Base-by-base conservation (phyloP, 1,140 invertebrate genomes). In the Aphelenchoides besseyi region DNA sequence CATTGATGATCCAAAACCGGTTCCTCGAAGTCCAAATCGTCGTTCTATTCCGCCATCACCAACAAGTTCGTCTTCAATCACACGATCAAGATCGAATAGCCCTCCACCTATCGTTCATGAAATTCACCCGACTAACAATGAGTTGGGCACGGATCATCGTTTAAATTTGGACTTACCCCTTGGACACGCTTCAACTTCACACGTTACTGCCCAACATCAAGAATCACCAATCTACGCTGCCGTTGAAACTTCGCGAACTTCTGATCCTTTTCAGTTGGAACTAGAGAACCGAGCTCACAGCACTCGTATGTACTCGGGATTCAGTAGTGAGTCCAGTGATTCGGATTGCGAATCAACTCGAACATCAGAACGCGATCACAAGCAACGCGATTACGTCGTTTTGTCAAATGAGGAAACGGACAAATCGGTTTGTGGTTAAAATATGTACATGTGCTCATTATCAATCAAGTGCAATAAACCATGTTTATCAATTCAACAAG, bases 381-480 rank as follows among this genome's bases (percentile, higher is more conserved):
- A 59, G 55, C 5, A 59, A 59, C 5, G 18, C 26, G 55, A 59
- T 23, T 5, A 59, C 5, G 5, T 8, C 32, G 5, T 23, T 8
- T 8, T 59, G 5, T 33, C 16, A 12, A 5, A 59, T 23, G 55
- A 59, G 55, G 55, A 59, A 59, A 29, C 55, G 18, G 37, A 41
- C 37, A 41, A 41, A 41, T 41, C 37, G n/a, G n/a, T 8, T 41
- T 5, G 5, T 5, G 37, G 37, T 41, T 41, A 41, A 41, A 5
- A 8, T 41, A n/a, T 41, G 5, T 41, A 41, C 37, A 41, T 41
- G 5, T 59, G 5, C 5, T 59, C 5, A 18, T 5, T 23, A 8
- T 33, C 23, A 59, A 33, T 18, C 55, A 8, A 59, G 5, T 59
- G 55, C 5, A 59, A 59, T 59, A 59, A 59, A 59, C 55, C 5